phyloP scores from a whole-genome alignment of 92 coral and sea anemone genomes.

The Parazoanthus darwini region DNA sequence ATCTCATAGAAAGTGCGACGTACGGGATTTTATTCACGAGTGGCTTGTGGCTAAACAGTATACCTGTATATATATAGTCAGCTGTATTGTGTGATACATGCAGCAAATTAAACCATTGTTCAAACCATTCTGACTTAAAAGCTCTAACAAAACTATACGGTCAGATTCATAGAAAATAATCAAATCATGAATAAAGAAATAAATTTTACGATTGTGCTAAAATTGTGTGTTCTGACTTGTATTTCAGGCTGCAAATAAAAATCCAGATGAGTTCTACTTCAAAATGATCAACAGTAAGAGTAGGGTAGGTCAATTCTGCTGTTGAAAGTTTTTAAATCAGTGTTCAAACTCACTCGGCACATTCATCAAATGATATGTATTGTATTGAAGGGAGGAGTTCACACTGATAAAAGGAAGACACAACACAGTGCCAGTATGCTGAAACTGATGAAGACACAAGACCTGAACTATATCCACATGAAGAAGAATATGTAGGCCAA shows the following conservation, averaged over 20 bases:
- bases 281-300: slow-evolving; percentile 91
- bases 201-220: no score
- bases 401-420: slow-evolving; percentile 49
- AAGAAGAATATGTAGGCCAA: slow-evolving; percentile 81
- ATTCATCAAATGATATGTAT: not conserved
- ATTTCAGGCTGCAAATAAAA: slow-evolving; percentile 76
- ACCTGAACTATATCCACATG: slow-evolving; percentile 81
- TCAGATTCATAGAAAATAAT: no score
- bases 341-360: not conserved
- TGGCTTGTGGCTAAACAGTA: no score
- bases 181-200: no score
- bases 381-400: slow-evolving; percentile 70
- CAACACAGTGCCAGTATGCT: slow-evolving; percentile 70
- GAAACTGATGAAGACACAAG: slow-evolving; percentile 93
- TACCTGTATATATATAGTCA: no score
- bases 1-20: no score
- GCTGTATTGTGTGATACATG: no score
- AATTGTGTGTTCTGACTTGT: not conserved
- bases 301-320: slow-evolving; percentile 36
- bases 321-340: not conserved
- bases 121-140: no score
- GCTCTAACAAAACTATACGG: no score
- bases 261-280: slow-evolving; percentile 98
- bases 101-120: no score
- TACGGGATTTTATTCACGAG: no score